Conservation (phyloP, 92 coral and sea anemone genomes). For the Zoanthus sociatus region DNA sequence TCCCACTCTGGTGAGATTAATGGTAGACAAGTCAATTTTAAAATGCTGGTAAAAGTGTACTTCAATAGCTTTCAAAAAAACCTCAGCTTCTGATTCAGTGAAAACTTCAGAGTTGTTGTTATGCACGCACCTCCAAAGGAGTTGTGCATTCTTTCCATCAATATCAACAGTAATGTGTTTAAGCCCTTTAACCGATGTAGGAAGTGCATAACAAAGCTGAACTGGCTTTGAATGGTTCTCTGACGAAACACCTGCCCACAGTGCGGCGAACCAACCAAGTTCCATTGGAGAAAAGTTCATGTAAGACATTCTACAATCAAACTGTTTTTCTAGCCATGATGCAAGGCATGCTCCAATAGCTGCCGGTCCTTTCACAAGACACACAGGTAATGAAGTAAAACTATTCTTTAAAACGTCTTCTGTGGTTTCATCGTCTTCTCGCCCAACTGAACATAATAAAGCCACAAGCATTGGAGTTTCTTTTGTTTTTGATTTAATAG, state of each 20-base stretch:
- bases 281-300: constrained; percentile 82
- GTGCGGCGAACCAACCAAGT: constrained; percentile 86
- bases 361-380: constrained; percentile 84
- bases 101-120: constrained; percentile 64
- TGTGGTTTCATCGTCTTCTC: constrained; percentile 48
- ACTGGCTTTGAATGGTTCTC: constrained; percentile 46
- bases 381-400: constrained; percentile 81
- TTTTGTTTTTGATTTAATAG: constrained; percentile 12
- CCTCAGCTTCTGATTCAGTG: constrained; percentile 80
- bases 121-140: constrained; percentile 82
- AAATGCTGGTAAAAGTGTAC: constrained; percentile 94
- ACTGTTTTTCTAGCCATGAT: constrained; percentile 77
- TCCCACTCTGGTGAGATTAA: constrained; percentile 77
- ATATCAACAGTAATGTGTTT: constrained; percentile 69
- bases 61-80: constrained; percentile 81
- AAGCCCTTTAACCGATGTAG: constrained; percentile 71
- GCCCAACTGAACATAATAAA: constrained; percentile 77
- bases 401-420: constrained; percentile 29
- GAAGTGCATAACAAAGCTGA: constrained; percentile 82
- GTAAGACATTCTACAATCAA: constrained; percentile 85
- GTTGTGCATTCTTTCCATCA: constrained; percentile 77
- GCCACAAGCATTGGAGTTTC: constrained; percentile 64
- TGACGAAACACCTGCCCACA: constrained; percentile 86
- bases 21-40: constrained; percentile 71
- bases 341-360: constrained; percentile 61